Conservation (phyloP, 2,888 invertebrate species). For the Apodemia duryi region DNA sequence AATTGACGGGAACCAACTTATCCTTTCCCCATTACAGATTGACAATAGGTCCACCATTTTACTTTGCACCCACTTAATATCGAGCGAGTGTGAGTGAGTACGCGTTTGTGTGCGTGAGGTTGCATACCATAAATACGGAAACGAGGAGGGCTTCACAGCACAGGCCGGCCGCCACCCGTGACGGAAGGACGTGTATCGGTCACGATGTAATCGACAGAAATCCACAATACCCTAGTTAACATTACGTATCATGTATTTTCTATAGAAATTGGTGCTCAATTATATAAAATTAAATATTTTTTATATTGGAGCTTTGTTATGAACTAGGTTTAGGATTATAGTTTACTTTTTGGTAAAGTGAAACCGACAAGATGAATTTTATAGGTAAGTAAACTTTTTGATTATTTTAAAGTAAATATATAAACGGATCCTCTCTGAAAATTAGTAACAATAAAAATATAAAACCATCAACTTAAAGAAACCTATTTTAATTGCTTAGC, state of each 20-base stretch:
- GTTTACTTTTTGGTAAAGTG: slow-evolving; percentile 42
- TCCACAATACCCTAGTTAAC: slow-evolving; percentile 45
- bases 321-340: slow-evolving; percentile 47
- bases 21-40: slow-evolving; percentile 61
- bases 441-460: slow-evolving; percentile 2
- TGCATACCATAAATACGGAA: slow-evolving; percentile 49
- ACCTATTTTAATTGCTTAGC: not conserved
- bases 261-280: slow-evolving; percentile 73
- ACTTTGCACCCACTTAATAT: slow-evolving; percentile 59
- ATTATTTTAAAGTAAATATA: not conserved
- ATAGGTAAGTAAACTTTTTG: slow-evolving; percentile 55
- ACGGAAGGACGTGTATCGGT: slow-evolving; percentile 46
- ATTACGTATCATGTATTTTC: slow-evolving; percentile 74
- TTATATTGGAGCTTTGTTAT: slow-evolving; percentile 63
- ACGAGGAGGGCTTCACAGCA: slow-evolving; percentile 42
- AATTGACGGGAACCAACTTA: slow-evolving; percentile 68
- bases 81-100: slow-evolving; percentile 37
- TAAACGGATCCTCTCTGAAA: not conserved
- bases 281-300: slow-evolving; percentile 48
- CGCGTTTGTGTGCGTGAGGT: slow-evolving; percentile 34
- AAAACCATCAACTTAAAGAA: not conserved
- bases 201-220: slow-evolving; percentile 59
- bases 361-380: slow-evolving; percentile 63
- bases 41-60: slow-evolving; percentile 70
- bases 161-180: slow-evolving; percentile 54